Evolutionary conservation across 1,140 invertebrate genomes (phyloP), one percentile per base, ranked within the genome.

Genomic region (Neodiprion fabricii): DNA sequence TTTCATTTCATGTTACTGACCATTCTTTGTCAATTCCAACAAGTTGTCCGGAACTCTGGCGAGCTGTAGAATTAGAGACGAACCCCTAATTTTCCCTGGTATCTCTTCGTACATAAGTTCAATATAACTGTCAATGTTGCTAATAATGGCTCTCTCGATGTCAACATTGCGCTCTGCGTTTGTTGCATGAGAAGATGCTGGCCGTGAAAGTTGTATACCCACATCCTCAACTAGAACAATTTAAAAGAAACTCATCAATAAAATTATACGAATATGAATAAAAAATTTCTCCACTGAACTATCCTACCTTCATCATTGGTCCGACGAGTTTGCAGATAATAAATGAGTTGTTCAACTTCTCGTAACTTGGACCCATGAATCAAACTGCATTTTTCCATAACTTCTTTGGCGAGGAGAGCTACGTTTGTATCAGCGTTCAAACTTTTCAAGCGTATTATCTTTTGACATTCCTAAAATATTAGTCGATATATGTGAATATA

Each of bases 51-150:
- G 94, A 86, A 97, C 94, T 80, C 96, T 92, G 1, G 97, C 95
- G 70, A 99, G 90, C 86, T 97, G 95, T 70, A 98, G 90, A 76
- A 99, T 96, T 71, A 97, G 89, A 14, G 94, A 93, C n/a, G 97
- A 96, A 48, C 96, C 98, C 87, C 95, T 94, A 40, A 98, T 94
- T 90, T 99, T 99, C 79, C 97, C 96, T 65, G 93, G 90, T 79
- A 98, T 93, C 78, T 97, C 97, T 89, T 99, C 98, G 87, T 99
- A 99, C 7, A 99, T 88, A 75, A 99, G 89, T 88, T 99, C 98
- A 67, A 99, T 94, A 87, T 99, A 99, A 79, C 94, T 94, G 83
- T 99, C 96, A 69, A 99, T 91, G 85, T 94, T 94, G 79, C 95
- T 95, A 71, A 96, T 94, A 40, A 92, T 91, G 69, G 94, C 93